Evolutionary conservation across 2,797 vertebrate genomes (phyloP).

Genomic region (Enteromius fasciolatus): DNA sequence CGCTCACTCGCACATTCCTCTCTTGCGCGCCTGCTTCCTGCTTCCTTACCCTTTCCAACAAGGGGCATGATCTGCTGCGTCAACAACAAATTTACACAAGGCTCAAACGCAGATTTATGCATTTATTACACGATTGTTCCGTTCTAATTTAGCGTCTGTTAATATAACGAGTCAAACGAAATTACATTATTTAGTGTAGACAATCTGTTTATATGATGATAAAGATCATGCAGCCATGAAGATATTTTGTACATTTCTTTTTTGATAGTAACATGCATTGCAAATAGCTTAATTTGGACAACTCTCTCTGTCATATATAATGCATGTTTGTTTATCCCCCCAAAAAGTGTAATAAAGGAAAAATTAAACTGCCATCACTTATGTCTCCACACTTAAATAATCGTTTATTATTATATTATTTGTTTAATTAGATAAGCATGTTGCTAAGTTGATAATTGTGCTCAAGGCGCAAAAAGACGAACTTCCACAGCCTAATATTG

Average conservation of each 20-base stretch:
- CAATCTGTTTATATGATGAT: background rate
- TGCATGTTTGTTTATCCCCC: too few species aligned
- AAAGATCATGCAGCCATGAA: background rate
- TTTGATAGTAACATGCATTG: too few species aligned
- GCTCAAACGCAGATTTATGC: background rate
- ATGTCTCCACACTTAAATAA: too few species aligned
- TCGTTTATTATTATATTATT: too few species aligned
- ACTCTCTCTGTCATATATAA: too few species aligned
- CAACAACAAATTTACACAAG: background rate
- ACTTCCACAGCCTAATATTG: background rate
- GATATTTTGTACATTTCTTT: too few species aligned
- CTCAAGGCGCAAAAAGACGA: too few species aligned
- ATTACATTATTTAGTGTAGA: background rate
- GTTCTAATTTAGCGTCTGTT: background rate
- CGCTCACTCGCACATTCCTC: constrained; percentile 48
- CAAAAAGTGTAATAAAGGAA: too few species aligned
- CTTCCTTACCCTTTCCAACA: constrained; percentile 6
- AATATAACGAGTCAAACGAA: background rate
- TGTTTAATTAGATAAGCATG: background rate
- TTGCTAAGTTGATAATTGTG: background rate
- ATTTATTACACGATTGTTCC: background rate
- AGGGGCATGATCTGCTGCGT: constrained; percentile 11
- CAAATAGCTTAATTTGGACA: too few species aligned
- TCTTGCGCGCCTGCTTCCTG: constrained; percentile 37
- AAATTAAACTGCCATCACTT: background rate